Base-by-base conservation (phyloP, 2,113 vertebrate species). In the Eurystomus gularis region DNA sequence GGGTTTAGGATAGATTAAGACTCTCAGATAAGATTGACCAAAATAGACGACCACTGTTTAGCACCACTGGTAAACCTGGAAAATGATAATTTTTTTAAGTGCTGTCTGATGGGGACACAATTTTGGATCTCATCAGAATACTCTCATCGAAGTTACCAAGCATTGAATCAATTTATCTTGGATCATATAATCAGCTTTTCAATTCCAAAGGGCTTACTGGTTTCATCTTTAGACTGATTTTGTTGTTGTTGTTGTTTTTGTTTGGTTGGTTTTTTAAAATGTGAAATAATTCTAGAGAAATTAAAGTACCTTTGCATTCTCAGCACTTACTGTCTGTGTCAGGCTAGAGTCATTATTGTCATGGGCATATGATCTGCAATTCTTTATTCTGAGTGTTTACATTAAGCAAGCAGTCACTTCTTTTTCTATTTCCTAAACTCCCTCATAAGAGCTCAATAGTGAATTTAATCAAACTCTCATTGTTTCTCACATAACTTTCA, bases 321-420 rank as follows among this genome's bases (percentile, higher is more conserved):
- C 10, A 11, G 6, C 11, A 65, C 17, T 48, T 0, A 0, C 9
- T 42, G 24, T 65, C 23, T 48, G 16, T 66, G 42, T 29, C 20
- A 65, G 10, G 18, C 54, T 31, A 54, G 60, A 68, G 24, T 15
- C 33, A 6, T 39, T 54, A 60, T 28, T 40, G 35, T 54, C 55
- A 6, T 26, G 8, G 25, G 17, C 7, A 21, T 60, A 24, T 37
- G 9, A 17, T 24, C 57, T 65, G 21, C 16, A 4, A 29, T 29
- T 66, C 61, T 61, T 55, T 39, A 18, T 52, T 48, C 12, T 20
- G 11, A 55, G 10, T 35, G 11, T 37, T 48, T 44, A 42, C 11
- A 15, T 37, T 69, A 64, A 64, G 73, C 29, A 58, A 69, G 44
- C 26, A 40, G 15, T 64, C 0, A 1, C 16, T 68, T 20, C 25